Percentiles rank a stretch among this genome's conserved stretches.
These are phyloP conservation scores for Trogon melanurus DNA, from an alignment of 2,113 vertebrate species.

Conservation along the genomic window DNA sequence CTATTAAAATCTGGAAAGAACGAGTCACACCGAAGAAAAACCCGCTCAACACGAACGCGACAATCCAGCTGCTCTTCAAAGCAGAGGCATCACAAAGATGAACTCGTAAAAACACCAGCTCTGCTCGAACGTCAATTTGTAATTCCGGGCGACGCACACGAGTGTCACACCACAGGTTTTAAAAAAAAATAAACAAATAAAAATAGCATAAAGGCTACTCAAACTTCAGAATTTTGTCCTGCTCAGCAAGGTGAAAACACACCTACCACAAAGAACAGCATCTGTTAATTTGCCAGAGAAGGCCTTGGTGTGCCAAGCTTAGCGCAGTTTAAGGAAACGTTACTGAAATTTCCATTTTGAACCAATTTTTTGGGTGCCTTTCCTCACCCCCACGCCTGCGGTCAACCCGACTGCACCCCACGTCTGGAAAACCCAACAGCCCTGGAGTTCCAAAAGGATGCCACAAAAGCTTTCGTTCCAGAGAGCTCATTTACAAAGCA, in stretches of 20 bases:
- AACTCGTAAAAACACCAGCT: background rate
- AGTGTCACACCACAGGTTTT: background rate
- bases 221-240: background rate
- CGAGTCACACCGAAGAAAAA: background rate
- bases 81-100: fast-evolving
- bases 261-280: background rate
- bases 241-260: background rate
- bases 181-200: background rate
- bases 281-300: background rate
- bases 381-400: background rate
- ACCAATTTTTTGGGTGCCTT: background rate
- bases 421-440: background rate
- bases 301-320: background rate
- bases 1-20: background rate
- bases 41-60: background rate
- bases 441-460: background rate
- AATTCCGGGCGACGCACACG: background rate
- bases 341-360: background rate
- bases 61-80: background rate
- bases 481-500: slow-evolving; percentile 36
- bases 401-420: background rate
- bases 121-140: background rate
- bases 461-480: background rate
- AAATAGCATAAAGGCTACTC: background rate
- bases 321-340: background rate